Evolutionary conservation across 1,140 invertebrate species (phyloP).

Genomic region (Pseudoatta argentina): DNA sequence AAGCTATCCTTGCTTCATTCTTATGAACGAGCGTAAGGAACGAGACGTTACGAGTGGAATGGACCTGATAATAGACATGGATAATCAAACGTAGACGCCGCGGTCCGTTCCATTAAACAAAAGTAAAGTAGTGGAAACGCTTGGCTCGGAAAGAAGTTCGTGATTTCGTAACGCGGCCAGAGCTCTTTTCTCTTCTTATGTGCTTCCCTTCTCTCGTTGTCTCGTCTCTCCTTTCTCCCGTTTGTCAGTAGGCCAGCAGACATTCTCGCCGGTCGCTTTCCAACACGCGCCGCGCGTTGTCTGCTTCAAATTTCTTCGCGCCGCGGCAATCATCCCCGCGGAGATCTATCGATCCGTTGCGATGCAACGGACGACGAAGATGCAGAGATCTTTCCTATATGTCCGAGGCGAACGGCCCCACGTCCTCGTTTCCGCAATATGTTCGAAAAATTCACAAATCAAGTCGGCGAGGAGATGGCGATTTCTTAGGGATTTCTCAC

Average conservation of each 20-base stretch:
- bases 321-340: slow-evolving; percentile 50
- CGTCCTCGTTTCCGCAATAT: slow-evolving; percentile 66
- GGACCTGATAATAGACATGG: slow-evolving; percentile 4
- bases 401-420: slow-evolving; percentile 52
- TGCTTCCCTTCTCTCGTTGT: slow-evolving; percentile 61
- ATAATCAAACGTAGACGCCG: background rate
- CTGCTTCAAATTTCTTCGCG: slow-evolving; percentile 69
- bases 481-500: background rate
- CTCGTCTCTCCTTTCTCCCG: slow-evolving; percentile 71
- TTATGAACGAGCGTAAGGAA: background rate
- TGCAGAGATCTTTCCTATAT: slow-evolving; percentile 52
- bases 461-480: background rate
- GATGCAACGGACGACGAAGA: background rate
- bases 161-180: slow-evolving; percentile 73
- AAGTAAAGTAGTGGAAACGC: slow-evolving; percentile 11
- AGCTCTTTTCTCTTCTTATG: slow-evolving; percentile 66
- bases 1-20: background rate
- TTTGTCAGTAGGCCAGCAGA: slow-evolving; percentile 74
- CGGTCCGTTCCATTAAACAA: slow-evolving; percentile 30
- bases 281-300: slow-evolving; percentile 45
- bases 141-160: slow-evolving; percentile 45
- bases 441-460: slow-evolving; percentile 48
- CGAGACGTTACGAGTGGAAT: slow-evolving; percentile 1
- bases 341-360: slow-evolving; percentile 65
- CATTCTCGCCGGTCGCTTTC: slow-evolving; percentile 73